phyloP scores from a whole-genome alignment of 2,888 invertebrate genomes.

The Periphyllus acericola region DNA sequence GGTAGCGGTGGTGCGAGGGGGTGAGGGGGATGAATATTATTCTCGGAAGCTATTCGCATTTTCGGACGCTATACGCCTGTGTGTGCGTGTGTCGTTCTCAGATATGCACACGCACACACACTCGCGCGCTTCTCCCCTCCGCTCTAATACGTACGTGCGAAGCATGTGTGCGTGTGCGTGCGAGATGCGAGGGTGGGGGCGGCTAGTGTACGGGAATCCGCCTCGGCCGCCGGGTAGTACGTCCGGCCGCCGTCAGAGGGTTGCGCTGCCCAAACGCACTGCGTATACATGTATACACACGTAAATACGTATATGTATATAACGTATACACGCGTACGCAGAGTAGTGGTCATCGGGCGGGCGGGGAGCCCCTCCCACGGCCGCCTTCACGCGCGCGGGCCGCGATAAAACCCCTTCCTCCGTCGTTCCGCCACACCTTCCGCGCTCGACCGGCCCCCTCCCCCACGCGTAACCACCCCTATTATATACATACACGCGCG shows the following conservation, averaged over 20 bases:
- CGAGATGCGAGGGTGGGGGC: neutral
- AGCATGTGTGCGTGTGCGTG: conserved; percentile 14
- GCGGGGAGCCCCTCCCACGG: neutral
- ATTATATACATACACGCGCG: neutral
- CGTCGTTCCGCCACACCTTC: too few species aligned
- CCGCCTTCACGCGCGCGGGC: neutral
- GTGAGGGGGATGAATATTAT: conserved; percentile 57
- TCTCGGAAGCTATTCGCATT: conserved; percentile 61
- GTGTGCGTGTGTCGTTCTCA: conserved; percentile 33
- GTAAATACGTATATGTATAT: too few species aligned
- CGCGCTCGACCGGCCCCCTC: neutral
- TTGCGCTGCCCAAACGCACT: conserved; percentile 6
- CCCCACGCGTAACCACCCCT: neutral
- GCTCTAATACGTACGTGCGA: neutral
- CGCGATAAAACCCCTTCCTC: conserved; percentile 36
- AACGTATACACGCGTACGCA: neutral
- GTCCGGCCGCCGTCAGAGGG: conserved; percentile 61
- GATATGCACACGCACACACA: conserved; percentile 34
- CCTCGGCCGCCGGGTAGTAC: conserved; percentile 56
- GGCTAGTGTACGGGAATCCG: conserved; percentile 43
- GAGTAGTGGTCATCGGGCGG: conserved; percentile 56
- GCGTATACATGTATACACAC: neutral
- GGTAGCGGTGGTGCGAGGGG: neutral
- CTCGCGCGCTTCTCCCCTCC: conserved; percentile 17
- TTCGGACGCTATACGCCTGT: conserved; percentile 39